phyloP scores from a whole-genome alignment of 2,797 vertebrate species.

The Trachops cirrhosus region DNA sequence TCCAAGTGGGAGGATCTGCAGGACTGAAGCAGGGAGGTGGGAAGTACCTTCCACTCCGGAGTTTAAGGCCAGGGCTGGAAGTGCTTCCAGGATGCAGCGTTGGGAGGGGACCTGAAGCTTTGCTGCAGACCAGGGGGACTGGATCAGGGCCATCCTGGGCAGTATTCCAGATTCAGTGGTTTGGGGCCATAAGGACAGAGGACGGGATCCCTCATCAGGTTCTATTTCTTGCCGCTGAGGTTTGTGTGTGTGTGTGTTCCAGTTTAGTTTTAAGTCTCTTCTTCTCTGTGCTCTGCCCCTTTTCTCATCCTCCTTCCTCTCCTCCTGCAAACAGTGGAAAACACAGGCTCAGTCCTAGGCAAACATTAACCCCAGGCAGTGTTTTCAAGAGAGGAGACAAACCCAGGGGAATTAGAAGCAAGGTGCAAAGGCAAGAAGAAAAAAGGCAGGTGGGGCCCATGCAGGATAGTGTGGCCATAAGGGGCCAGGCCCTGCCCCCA shows the following conservation, averaged over 20 bases:
- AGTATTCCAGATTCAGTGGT: not conserved
- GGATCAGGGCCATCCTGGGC: rapidly evolving
- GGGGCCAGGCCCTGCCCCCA: not conserved
- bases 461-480: rapidly evolving
- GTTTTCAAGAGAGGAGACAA: constrained; percentile 41
- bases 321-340: not conserved
- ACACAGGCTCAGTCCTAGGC: constrained; percentile 30
- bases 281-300: not conserved
- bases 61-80: not conserved
- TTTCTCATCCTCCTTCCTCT: not conserved
- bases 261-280: not conserved
- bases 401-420: not conserved
- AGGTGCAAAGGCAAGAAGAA: not conserved
- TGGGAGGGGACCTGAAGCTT: not conserved
- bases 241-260: not conserved
- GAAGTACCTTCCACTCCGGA: not conserved
- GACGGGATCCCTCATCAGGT: not conserved
- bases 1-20: not conserved
- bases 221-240: not conserved
- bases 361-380: constrained; percentile 63
- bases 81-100: rapidly evolving
- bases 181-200: not conserved
- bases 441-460: not conserved
- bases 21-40: not conserved
- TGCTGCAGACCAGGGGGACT: not conserved